Conservation (phyloP, 2,113 vertebrate species). For the Eclectus roratus region DNA sequence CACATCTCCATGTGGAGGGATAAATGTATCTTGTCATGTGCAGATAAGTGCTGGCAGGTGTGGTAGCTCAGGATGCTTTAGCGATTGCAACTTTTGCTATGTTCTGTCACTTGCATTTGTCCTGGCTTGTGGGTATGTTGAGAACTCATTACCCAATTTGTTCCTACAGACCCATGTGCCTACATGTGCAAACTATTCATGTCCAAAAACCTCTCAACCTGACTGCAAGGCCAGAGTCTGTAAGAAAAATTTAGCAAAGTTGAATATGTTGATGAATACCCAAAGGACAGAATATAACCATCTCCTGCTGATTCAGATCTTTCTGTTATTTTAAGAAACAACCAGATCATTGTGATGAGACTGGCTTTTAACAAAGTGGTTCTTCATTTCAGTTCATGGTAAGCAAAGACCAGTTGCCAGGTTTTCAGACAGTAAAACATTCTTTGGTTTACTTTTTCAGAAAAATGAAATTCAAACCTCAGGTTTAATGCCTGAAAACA, state of each 20-base stretch:
- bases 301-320: neutral
- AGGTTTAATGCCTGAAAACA: neutral
- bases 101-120: neutral
- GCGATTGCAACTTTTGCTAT: neutral
- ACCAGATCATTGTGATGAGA: neutral
- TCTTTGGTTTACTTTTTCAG: constrained; percentile 63
- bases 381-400: constrained; percentile 37
- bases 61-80: neutral
- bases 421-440: constrained; percentile 52
- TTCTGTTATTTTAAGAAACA: neutral
- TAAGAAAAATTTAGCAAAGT: neutral
- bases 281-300: neutral
- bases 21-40: neutral
- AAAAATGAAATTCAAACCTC: constrained; percentile 60
- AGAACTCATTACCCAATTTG: neutral
- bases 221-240: neutral
- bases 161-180: neutral
- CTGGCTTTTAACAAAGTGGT: constrained; percentile 14
- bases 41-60: neutral
- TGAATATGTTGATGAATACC: neutral
- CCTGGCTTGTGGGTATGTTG: neutral
- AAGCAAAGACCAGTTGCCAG: constrained; percentile 50
- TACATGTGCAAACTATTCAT: neutral
- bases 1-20: neutral
- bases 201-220: neutral